Base-by-base conservation (phyloP, 2,888 invertebrate species). In the Agrilus biguttatus region DNA sequence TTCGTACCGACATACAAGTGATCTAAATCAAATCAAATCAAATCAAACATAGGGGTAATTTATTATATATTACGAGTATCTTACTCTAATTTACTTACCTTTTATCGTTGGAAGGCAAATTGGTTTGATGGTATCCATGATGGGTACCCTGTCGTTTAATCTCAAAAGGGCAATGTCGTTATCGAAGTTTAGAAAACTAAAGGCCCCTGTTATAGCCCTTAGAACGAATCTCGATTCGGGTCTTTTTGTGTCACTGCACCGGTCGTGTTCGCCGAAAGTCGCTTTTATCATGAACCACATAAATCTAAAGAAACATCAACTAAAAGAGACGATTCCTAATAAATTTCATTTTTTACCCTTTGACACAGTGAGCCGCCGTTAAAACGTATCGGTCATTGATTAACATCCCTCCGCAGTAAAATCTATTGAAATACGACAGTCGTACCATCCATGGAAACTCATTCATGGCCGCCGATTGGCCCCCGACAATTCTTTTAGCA, bases 261-360 rank as follows among this genome's bases (percentile, higher is more conserved):
- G 77, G 65, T 90, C 82, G 62, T 88, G 87, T 62, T 89, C 89
- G 1, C 88, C 89, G 54, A 89, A 83, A 12, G 87, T 84, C 49
- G 87, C 84, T 66, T 84, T 86, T 62, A 89, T 85, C 85, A 89
- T 83, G 67, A 88, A 88, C 88, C 88, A 88, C 83, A 88, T 85
- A 64, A 88, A 88, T 51, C 86, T 85, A 71, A 51, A 76, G 66
- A 58, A 40, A 46, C 56, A 50, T 55, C 36, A 19, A 19, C 5
- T 19, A 19, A 19, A n/a, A n/a, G n/a, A n/a, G n/a, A n/a, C n/a
- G n/a, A n/a, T n/a, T n/a, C n/a, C n/a, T n/a, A n/a, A n/a, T n/a
- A n/a, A 17, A 17, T 17, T 17, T 17, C 4, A 17, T 17, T n/a
- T n/a, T n/a, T n/a, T n/a, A 87, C 87, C 89, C 89, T 73, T 85